Evolutionary conservation across 2,113 vertebrate species (phyloP).

Genomic region (Seriola aureovittata): DNA sequence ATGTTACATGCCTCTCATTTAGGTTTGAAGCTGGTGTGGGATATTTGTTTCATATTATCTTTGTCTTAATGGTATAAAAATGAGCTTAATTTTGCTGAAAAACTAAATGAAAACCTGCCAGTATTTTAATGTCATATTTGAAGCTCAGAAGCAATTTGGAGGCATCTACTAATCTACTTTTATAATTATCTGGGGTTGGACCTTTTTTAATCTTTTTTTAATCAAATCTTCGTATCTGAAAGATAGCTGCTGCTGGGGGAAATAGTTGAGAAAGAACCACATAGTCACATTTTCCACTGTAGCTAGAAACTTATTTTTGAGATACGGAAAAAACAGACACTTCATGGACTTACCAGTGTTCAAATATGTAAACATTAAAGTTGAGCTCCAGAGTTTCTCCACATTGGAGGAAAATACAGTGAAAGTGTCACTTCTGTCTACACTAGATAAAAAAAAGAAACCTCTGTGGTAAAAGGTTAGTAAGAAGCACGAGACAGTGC

Average conservation of each 20-base stretch:
- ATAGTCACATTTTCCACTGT: background rate
- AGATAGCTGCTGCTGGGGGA: background rate
- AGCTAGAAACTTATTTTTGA: conserved; percentile 18
- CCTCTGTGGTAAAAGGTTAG: background rate
- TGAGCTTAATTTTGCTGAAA: no score
- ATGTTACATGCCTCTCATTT: no score
- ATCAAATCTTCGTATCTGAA: conserved; percentile 22
- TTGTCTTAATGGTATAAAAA: no score
- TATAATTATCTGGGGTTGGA: conserved; percentile 42
- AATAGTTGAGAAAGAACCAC: conserved; percentile 17
- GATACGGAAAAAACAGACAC: background rate
- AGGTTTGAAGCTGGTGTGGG: no score
- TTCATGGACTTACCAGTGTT: background rate
- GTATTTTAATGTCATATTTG: conserved; percentile 21
- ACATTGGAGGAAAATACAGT: background rate
- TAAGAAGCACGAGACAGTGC: background rate
- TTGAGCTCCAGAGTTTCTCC: background rate
- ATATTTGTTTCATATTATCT: no score
- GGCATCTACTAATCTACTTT: conserved; percentile 31
- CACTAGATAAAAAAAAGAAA: background rate
- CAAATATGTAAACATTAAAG: background rate
- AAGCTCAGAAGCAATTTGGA: conserved; percentile 18
- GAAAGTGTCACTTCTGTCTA: background rate
- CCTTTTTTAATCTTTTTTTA: conserved; percentile 22
- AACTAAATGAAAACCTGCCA: no score